Conservation (phyloP, 2,797 vertebrate species). For the Microtus californicus region DNA sequence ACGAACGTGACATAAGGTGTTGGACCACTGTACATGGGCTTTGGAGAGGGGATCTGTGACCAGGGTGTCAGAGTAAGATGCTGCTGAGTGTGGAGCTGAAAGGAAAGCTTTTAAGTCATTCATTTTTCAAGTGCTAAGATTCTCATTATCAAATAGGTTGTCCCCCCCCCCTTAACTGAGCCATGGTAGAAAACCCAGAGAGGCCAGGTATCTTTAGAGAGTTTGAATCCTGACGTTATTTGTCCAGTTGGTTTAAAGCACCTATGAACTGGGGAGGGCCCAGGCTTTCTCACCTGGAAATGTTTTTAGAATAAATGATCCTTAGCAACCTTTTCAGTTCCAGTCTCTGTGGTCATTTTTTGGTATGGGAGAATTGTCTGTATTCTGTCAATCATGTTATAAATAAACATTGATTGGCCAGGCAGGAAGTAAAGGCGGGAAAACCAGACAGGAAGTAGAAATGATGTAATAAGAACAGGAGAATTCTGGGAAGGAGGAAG, state of each 20-base stretch:
- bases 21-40: background rate
- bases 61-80: conserved; percentile 29
- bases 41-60: background rate
- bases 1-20: background rate
- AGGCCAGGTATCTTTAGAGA: background rate
- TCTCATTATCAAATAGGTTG: conserved; percentile 27
- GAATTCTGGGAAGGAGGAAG: too few relatives aligned
- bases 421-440: too few relatives aligned
- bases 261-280: background rate
- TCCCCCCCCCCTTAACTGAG: background rate
- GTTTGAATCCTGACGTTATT: conserved; percentile 50
- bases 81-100: background rate
- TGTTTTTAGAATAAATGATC: conserved; percentile 39
- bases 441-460: too few relatives aligned
- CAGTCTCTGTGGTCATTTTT: background rate
- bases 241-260: conserved; percentile 36
- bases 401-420: too few relatives aligned
- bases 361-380: too few relatives aligned
- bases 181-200: conserved; percentile 35
- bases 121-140: conserved; percentile 33
- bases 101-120: conserved; percentile 56
- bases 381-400: too few relatives aligned
- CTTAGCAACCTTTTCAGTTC: background rate
- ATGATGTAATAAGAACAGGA: too few relatives aligned
- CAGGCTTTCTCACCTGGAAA: conserved; percentile 2